Conservation (phyloP, 2,113 vertebrate genomes). For the Barbus barbus region DNA sequence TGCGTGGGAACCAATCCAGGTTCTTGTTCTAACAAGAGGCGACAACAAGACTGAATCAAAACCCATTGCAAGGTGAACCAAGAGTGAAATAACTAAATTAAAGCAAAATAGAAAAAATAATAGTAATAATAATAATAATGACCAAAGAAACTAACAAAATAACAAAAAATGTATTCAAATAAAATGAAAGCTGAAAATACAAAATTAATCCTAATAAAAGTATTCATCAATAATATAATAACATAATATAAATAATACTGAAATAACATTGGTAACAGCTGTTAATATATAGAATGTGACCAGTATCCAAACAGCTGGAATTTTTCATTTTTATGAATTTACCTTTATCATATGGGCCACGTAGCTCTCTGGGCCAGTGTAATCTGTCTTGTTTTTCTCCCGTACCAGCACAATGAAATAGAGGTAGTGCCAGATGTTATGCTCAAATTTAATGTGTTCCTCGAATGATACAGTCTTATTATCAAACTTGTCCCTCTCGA, state of each 20-base stretch:
- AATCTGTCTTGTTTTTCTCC: slow-evolving; percentile 96
- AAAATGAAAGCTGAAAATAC: too few relatives aligned
- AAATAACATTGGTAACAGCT: neutral
- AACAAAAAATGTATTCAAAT: too few relatives aligned
- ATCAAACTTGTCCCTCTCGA: slow-evolving; percentile 97
- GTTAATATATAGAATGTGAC: neutral
- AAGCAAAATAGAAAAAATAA: neutral
- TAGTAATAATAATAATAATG: neutral
- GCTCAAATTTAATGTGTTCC: slow-evolving; percentile 93
- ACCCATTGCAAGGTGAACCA: neutral
- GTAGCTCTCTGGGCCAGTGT: slow-evolving; percentile 96
- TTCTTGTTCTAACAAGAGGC: slow-evolving; percentile 84
- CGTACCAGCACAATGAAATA: slow-evolving; percentile 95
- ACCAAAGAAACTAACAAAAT: too few relatives aligned
- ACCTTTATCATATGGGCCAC: slow-evolving; percentile 98
- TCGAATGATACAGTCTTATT: slow-evolving; percentile 98
- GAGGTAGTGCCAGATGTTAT: slow-evolving; percentile 99
- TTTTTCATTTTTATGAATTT: neutral
- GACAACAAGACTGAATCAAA: neutral
- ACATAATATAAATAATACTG: neutral
- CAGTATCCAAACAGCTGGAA: neutral
- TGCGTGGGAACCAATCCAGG: slow-evolving; percentile 97
- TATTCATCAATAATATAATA: too few relatives aligned
- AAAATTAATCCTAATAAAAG: too few relatives aligned
- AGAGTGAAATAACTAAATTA: neutral